Base-by-base conservation (phyloP, 2,113 vertebrate species). In the Gymnocephalus cernua region DNA sequence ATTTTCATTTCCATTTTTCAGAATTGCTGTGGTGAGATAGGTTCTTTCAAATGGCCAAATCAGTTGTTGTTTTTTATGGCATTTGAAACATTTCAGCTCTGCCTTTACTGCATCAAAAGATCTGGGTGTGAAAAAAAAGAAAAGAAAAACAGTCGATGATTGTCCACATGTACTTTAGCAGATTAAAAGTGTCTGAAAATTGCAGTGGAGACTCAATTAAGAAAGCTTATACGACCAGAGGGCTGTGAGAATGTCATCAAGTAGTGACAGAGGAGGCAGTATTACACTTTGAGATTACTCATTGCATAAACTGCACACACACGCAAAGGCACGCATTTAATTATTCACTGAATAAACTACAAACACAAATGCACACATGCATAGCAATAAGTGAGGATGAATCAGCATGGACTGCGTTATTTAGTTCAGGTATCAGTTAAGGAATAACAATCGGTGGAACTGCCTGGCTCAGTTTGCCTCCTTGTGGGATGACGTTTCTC, bases 401-500 rank as follows among this genome's bases (percentile, higher is more conserved):
- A 81, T 88, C 64, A 79, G 62, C 25, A 53, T 54, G 80, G 68
- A 32, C 50, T 50, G 56, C 14, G 25, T 0, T 21, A 13, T 59
- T 18, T 21, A 64, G 74, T 63, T 70, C 80, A 74, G 82, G 86
- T 82, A 53, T 84, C 77, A 32, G 38, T 74, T 70, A 8, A 45
- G 63, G 86, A 83, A 83, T 82, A 79, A 79, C 58, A 85, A 77
- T 84, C 32, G 76, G 74, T 29, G 64, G 72, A 80, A 54, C 59
- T 16, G 74, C 45, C 48, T 38, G 48, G 67, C 65, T 73, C 73
- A 3, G 29, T 45, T 44, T 63, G 61, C 65, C 38, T 75, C 51
- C 87, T 50, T 18, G 58, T 63, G 77, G 41, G 50, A 62, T 94
- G 92, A 92, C 90, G 90, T 91, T 66, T 78, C 77, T 67, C 16